Evolutionary conservation across 2,113 vertebrate genomes (phyloP).

Genomic region (Xiphophorus hellerii): DNA sequence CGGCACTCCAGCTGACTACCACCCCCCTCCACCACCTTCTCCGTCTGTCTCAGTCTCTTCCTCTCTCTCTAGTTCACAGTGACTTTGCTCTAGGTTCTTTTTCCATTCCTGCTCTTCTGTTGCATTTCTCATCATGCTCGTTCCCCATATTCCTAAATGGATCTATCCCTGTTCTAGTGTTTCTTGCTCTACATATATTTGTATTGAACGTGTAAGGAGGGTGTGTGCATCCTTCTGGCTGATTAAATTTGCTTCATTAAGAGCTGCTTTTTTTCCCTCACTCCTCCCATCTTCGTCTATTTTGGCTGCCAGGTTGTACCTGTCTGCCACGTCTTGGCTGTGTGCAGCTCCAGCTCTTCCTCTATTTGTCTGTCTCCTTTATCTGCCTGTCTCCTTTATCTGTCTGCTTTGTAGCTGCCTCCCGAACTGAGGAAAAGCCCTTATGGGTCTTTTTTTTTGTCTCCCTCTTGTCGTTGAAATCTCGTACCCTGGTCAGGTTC

Average conservation of each 20-base stretch:
- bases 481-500: slow-evolving; percentile 55
- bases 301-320: slow-evolving; percentile 61
- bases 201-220: slow-evolving; percentile 31
- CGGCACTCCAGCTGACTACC: slow-evolving; percentile 54
- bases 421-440: slow-evolving; percentile 36
- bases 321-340: slow-evolving; percentile 57
- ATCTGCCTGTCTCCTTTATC: slow-evolving; percentile 57
- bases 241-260: slow-evolving; percentile 60
- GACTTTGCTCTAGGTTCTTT: slow-evolving; percentile 67
- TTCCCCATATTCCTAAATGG: slow-evolving; percentile 52
- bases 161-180: slow-evolving; percentile 60
- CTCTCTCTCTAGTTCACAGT: slow-evolving; percentile 49
- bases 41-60: slow-evolving; percentile 29
- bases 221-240: slow-evolving; percentile 44
- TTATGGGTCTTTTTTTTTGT: slow-evolving; percentile 22
- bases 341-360: slow-evolving; percentile 48
- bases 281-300: slow-evolving; percentile 43
- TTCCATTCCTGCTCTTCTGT: slow-evolving; percentile 47
- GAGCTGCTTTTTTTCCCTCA: not conserved
- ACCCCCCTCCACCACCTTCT: slow-evolving; percentile 16
- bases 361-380: slow-evolving; percentile 57
- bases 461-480: slow-evolving; percentile 48
- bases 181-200: slow-evolving; percentile 47
- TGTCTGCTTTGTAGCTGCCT: slow-evolving; percentile 39
- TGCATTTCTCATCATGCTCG: slow-evolving; percentile 57